Evolutionary conservation across 2,113 vertebrate species (phyloP).

Genomic region (Burhinus bistriatus): DNA sequence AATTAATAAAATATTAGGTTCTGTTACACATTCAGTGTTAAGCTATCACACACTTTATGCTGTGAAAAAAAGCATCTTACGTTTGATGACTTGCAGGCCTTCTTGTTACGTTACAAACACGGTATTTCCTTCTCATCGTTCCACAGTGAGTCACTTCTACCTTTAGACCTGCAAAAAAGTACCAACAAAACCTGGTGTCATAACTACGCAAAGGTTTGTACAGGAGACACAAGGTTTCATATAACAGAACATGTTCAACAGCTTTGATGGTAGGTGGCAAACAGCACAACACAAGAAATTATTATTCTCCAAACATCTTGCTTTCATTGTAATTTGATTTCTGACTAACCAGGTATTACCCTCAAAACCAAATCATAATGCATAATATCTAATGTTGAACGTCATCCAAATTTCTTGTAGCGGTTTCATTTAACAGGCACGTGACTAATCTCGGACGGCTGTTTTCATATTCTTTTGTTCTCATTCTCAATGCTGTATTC

Average conservation of each 20-base stretch:
- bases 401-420: not conserved
- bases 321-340: not conserved
- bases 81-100: constrained; percentile 98
- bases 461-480: not conserved
- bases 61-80: constrained; percentile 72
- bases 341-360: not conserved
- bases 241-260: not conserved
- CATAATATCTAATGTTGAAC: not conserved
- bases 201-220: not conserved
- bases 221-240: not conserved
- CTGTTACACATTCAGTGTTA: not conserved
- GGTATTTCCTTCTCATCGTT: constrained; percentile 98
- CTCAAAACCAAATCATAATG: not conserved
- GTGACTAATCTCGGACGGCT: not conserved
- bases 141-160: constrained; percentile 99
- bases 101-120: constrained; percentile 97
- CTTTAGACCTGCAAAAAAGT: constrained; percentile 86
- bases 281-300: not conserved
- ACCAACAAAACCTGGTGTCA: constrained; percentile 26
- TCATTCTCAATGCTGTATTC: not conserved
- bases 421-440: not conserved
- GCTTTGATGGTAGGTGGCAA: not conserved
- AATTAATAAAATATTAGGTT: not conserved
- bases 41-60: not conserved
- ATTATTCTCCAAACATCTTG: not conserved